Base-by-base conservation (phyloP, 2,113 vertebrate genomes). In the Pollimyrus isidori region DNA sequence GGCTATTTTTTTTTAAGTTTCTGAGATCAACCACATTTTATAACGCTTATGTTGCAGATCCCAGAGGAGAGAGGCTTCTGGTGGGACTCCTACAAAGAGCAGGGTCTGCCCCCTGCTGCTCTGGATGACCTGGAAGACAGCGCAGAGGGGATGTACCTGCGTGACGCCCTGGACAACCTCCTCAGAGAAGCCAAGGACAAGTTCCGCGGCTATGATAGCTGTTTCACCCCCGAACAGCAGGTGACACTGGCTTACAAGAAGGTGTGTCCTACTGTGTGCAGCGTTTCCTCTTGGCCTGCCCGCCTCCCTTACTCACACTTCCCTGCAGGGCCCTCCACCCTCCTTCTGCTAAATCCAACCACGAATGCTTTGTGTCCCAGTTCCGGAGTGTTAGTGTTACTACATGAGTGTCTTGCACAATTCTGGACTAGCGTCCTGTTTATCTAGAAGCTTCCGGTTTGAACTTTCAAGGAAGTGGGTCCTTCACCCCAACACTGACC, bases 141-240 rank as follows among this genome's bases (percentile, higher is more conserved):
- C 89, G 95, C 94, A 15, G 35, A 65, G 17, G 35, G 35, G 48
- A 93, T 92, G 0, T 97, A 96, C 91, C 92, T 99, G 42, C 97
- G 96, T 90, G 96, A 95, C 39, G 93, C 96, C n/a, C 92, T 97
- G 35, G 97, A 98, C n/a, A 95, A 95, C 89, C 96, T 99, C 45
- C 97, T 97, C 89, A 99, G 97, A 94, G 98, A 99, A 91, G 97
- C 96, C 91, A 99, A 96, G 92, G 98, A 99, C 90, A 99, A 98
- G 93, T 99, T 98, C 92, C 98, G 96, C 93, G 98, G 97, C 88
- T 99, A 98, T 93, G 95, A 99, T 93, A 95, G 96, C 0, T 97
- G 97, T 91, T 96, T 97, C 90, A 98, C 97, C 48, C 91, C 92
- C 0, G 97, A 99, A 48, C 82, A 65, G 90, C 97, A 96, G 10